Evolutionary conservation across 2,797 vertebrate species (phyloP).

Genomic region (Sitta carolinensis): DNA sequence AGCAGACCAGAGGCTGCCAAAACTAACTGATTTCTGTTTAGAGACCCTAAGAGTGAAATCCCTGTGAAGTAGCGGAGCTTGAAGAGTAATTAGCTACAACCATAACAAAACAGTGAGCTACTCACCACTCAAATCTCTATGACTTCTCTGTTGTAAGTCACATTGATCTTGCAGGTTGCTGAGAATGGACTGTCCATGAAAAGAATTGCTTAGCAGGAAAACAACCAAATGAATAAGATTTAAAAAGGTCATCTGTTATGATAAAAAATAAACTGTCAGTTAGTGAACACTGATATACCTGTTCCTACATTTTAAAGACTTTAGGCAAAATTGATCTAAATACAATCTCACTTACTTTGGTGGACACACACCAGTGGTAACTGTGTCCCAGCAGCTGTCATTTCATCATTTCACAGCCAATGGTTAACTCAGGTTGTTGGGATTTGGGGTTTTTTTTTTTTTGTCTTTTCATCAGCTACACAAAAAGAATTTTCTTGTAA

Average conservation of each 20-base stretch:
- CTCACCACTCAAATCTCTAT: conserved; percentile 42
- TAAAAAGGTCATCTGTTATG: neutral
- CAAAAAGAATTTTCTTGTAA: neutral
- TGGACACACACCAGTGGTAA: neutral
- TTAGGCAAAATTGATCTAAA: neutral
- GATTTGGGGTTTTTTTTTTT: neutral
- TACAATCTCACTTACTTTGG: neutral
- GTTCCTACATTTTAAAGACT: neutral
- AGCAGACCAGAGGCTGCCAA: conserved; percentile 61
- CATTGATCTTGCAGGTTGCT: neutral
- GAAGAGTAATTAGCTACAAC: conserved; percentile 67
- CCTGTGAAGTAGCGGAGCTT: conserved; percentile 65
- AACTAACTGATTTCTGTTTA: conserved; percentile 71
- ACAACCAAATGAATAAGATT: neutral
- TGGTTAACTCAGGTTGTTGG: neutral
- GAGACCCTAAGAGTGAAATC: conserved; percentile 67
- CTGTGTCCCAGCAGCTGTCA: neutral
- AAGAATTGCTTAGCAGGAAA: neutral
- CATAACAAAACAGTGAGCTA: conserved; percentile 62
- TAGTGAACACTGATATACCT: neutral
- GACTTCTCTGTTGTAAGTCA: conserved; percentile 12
- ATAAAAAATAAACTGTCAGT: neutral
- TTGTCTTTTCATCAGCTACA: neutral
- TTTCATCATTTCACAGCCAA: neutral
- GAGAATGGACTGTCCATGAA: neutral